Conservation (phyloP, 2,888 invertebrate species). For the Acanthopleura granulata region DNA sequence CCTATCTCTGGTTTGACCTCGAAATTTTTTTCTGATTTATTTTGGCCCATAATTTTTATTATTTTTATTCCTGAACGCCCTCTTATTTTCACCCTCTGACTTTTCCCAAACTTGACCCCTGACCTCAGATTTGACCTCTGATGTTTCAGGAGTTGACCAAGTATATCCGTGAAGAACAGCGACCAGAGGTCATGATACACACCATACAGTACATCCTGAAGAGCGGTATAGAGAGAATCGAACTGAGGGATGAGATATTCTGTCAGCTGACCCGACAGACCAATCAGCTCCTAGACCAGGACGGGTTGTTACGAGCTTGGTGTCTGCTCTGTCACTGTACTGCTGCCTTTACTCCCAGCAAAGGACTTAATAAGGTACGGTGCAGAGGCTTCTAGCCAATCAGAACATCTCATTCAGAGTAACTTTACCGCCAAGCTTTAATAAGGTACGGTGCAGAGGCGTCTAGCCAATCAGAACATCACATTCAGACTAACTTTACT, state of each 20-base stretch:
- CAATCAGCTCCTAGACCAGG: constrained; percentile 88
- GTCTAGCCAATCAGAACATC: neutral
- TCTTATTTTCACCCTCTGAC: too few relatives aligned
- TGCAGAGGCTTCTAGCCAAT: too few relatives aligned
- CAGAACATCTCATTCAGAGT: neutral
- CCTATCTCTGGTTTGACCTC: too few relatives aligned
- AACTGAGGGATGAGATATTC: constrained; percentile 91
- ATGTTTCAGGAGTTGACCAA: constrained; percentile 84
- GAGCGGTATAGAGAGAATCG: constrained; percentile 89
- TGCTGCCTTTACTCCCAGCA: constrained; percentile 92
- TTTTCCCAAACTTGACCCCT: too few relatives aligned
- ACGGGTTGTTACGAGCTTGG: constrained; percentile 90
- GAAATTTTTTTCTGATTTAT: too few relatives aligned
- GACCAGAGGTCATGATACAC: constrained; percentile 72
- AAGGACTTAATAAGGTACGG: constrained; percentile 79
- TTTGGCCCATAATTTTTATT: too few relatives aligned
- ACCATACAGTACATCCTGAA: constrained; percentile 53
- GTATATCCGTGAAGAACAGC: constrained; percentile 89
- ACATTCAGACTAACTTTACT: constrained; percentile 76
- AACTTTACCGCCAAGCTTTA: constrained; percentile 88
- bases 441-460: constrained; percentile 72
- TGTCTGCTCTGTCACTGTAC: constrained; percentile 88
- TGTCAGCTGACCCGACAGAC: constrained; percentile 69
- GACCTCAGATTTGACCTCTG: neutral
- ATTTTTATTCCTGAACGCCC: too few relatives aligned